Conservation (phyloP, 35 echinoderm and acorn worm species). For the Apostichopus parvimensis region DNA sequence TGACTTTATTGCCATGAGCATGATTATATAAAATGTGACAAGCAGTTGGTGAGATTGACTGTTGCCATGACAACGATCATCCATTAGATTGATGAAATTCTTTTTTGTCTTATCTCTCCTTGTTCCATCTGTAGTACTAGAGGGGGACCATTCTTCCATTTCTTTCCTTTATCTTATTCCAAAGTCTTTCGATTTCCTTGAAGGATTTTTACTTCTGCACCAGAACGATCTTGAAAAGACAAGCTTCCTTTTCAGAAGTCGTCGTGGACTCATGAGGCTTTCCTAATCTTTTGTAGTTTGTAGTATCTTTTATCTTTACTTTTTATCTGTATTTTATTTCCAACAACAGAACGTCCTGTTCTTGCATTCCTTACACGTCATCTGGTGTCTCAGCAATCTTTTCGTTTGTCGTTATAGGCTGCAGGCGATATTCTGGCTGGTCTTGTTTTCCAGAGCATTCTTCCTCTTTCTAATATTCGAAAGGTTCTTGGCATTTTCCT, state of each 20-base stretch:
- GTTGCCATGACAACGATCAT: conserved; percentile 16
- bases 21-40: not conserved
- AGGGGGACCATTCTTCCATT: not conserved
- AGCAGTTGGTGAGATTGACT: not conserved
- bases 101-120: not conserved
- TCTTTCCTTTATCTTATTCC: not conserved
- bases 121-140: conserved; percentile 14
- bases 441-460: too few species aligned
- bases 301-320: too few species aligned
- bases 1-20: not conserved
- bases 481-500: too few species aligned
- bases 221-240: not conserved
- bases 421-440: too few species aligned
- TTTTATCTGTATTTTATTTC: not conserved
- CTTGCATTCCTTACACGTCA: too few species aligned
- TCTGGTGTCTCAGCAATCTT: too few species aligned
- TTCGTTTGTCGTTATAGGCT: too few species aligned
- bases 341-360: too few species aligned
- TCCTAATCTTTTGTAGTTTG: not conserved
- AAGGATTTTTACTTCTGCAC: not conserved
- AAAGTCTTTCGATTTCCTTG: not conserved
- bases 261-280: not conserved
- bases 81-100: not conserved
- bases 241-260: not conserved
- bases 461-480: too few species aligned